Evolutionary conservation across 2,797 vertebrate genomes (phyloP), one percentile per base, ranked within the genome.

Genomic region (Sylvia borin): DNA sequence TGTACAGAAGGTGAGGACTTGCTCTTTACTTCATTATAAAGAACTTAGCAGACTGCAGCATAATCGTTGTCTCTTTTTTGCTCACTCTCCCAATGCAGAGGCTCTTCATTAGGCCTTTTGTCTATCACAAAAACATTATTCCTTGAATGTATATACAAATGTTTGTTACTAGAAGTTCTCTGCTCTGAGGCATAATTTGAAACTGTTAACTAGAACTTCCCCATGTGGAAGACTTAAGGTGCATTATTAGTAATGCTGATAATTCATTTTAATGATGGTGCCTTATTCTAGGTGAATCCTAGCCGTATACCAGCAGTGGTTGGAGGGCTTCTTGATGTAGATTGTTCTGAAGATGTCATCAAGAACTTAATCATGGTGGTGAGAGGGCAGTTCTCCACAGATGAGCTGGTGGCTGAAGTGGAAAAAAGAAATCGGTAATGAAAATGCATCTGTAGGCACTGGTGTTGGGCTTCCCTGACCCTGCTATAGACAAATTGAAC

Each of bases 291-390:
- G 99, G 99, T 99, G 73, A 99, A 99, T 96, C 99, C 99, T 40
- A 99, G 99, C 93, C 98, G 98, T 78, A 98, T 99, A 85, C 99
- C 99, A 4, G 99, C 99, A n/a, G 99, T 99, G 58, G 98, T 99
- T 47, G 99, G 99, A 93, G 99, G 99, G 2, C 98, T 99, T 82
- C 97, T 99, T 90, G 99, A 99, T 65, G 99, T 99, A 45, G 99
- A 99, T 88, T 99, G 99, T 97, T 99, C 99, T 34, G 99, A 99
- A 96, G 99, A 99, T 83, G 98, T 99, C 78, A 99, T 99, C 91
- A 99, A 99, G 96, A 99, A 96, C 96, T 97, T 99, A 73, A 98
- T 99, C 95, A 98, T 98, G 98, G 98, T 98, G 82, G 98, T 99
- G 87, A 97, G 97, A 96, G 98, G 99, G 58, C 98, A 98, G 79